Conservation (phyloP, 2,888 invertebrate species). For the Mayetiola destructor region DNA sequence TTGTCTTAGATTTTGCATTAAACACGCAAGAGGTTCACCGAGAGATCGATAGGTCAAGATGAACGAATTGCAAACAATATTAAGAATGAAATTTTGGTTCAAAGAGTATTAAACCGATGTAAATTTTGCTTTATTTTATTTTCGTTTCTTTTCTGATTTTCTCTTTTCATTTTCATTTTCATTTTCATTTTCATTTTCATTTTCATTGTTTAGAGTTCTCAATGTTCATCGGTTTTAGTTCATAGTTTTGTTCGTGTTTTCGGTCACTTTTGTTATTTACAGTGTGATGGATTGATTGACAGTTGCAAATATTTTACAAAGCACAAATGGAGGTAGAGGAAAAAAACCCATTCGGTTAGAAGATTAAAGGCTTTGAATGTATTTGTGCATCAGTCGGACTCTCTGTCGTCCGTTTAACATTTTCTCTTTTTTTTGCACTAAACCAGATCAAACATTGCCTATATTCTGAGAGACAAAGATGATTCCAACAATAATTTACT, state of each 20-base stretch:
- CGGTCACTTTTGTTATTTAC: neutral
- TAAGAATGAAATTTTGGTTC: neutral
- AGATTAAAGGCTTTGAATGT: neutral
- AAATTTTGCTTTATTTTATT: neutral
- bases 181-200: neutral
- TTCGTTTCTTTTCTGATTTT: neutral
- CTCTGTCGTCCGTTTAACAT: neutral
- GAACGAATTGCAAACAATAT: too few species aligned
- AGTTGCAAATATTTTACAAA: neutral
- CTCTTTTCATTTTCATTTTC: neutral
- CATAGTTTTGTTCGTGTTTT: neutral
- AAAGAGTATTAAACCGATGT: neutral
- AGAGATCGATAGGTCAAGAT: too few species aligned
- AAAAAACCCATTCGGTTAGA: neutral
- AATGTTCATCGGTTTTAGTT: neutral
- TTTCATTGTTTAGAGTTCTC: neutral
- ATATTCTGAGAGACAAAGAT: neutral
- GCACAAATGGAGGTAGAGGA: neutral
- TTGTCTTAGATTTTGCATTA: too few species aligned
- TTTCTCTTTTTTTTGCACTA: neutral
- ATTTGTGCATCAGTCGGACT: neutral
- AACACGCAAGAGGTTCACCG: too few species aligned
- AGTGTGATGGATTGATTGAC: slow-evolving; percentile 9
- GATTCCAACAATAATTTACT: too few species aligned
- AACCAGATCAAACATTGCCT: slow-evolving; percentile 5